Percentiles rank a stretch among this genome's conserved stretches.
Evolutionary conservation across 2,888 invertebrate species (phyloP).

Genomic region (Ophion costatus): DNA sequence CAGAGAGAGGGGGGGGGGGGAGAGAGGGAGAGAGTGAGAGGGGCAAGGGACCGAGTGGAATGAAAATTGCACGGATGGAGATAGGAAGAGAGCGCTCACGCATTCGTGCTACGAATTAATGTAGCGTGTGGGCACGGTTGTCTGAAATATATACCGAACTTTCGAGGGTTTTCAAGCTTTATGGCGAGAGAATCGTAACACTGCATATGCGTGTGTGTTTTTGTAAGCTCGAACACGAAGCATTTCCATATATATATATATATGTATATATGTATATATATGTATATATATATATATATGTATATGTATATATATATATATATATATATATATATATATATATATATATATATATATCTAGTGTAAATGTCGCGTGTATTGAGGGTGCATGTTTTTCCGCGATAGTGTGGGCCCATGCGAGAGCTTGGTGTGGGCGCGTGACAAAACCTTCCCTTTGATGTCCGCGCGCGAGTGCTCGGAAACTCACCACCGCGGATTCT

Average conservation of each 20-base stretch:
- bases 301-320: conserved; percentile 16
- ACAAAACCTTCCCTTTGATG: neutral
- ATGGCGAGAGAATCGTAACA: conserved; percentile 26
- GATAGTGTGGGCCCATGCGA: neutral
- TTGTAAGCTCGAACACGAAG: conserved; percentile 6
- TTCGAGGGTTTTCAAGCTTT: conserved; percentile 44
- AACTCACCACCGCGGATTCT: neutral
- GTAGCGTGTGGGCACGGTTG: conserved; percentile 62
- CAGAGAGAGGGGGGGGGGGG: no score
- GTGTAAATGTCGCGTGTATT: neutral
- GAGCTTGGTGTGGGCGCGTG: neutral
- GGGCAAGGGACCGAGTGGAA: conserved; percentile 37
- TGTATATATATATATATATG: neutral
- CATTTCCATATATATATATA: conserved; percentile 6
- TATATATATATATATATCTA: conserved; percentile 12
- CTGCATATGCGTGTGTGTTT: neutral
- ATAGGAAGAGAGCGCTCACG: conserved; percentile 30
- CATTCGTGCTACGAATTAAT: conserved; percentile 64
- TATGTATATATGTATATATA: conserved; percentile 10
- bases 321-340: neutral
- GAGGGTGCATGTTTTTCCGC: neutral
- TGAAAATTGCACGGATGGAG: conserved; percentile 50
- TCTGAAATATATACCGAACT: conserved; percentile 60
- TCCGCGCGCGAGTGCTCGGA: neutral
- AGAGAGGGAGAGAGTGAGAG: neutral